Evolutionary conservation across 2,797 vertebrate species (phyloP), one percentile per base, ranked within the genome.

Genomic region (Bradypodion pumilum): DNA sequence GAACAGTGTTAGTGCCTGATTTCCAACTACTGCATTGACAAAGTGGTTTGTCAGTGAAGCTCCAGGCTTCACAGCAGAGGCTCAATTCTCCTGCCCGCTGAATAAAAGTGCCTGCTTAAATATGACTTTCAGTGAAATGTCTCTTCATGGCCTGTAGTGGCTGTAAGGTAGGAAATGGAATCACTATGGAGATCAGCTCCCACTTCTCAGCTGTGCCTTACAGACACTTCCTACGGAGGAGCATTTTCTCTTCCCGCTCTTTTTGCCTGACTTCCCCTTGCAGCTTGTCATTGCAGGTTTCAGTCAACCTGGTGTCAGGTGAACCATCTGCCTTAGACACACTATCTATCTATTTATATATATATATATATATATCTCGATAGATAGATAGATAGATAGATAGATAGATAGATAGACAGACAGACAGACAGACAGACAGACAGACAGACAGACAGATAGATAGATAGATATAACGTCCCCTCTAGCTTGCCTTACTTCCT

Each of bases 81-180:
- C n/a, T 68, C 5, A 81, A 12, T 27, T 86, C 75, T 88, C 81
- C 16, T 63, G 83, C 85, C 88, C 62, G 1, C 29, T 66, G 78
- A 25, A 9, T 63, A 77, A 65, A 85, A 49, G 44, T 83, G 65
- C 0, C 40, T 56, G 59, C 16, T 80, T 86, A 81, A 56, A 40
- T 70, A 15, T 69, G 70, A 81, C 25, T 84, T 74, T 76, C 44
- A 27, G 16, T 79, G 60, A 73, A 82, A n/a, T 65, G 62, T 32
- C 69, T 68, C 49, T 59, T 19, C 8, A 32, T 74, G 60, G n/a
- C 46, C 23, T 66, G 62, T 19, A 46, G 59, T 74, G 70, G 9
- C 40, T 65, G 27, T 42, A 82, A 63, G 82, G 10, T 56, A 82
- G 19, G 21, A 68, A 69, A 80, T 59, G 23, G 3, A 86, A 83